Evolutionary conservation across 2,797 vertebrate species (phyloP).

Genomic region (Acomys russatus): DNA sequence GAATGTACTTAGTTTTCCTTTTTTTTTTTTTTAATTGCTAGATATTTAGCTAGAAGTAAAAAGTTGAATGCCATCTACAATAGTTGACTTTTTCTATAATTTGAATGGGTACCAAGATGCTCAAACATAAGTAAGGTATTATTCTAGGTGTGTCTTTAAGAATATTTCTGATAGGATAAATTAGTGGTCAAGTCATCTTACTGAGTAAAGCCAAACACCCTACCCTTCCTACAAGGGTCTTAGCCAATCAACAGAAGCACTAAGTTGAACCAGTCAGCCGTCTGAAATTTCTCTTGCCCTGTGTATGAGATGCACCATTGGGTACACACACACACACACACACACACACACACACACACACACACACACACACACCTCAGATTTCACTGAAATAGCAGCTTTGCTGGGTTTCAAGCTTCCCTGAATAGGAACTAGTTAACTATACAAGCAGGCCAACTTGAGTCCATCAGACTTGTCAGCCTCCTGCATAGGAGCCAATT

Average conservation of each 20-base stretch:
- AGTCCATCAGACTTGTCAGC: background rate
- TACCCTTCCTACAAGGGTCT: background rate
- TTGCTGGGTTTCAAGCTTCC: background rate
- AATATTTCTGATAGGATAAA: background rate
- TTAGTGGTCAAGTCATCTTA: background rate
- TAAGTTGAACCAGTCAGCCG: background rate
- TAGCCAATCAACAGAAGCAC: background rate
- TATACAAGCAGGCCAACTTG: background rate
- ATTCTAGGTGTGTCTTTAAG: background rate
- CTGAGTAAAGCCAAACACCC: background rate
- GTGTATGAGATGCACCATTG: background rate
- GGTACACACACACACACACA: too few species aligned
- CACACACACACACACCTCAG: background rate
- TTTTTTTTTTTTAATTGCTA: too few species aligned
- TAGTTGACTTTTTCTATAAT: background rate
- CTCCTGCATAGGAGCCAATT: background rate
- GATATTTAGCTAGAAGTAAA: conserved; percentile 32
- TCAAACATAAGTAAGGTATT: background rate
- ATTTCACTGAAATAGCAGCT: background rate
- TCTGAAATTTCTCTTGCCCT: background rate
- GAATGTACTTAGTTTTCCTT: background rate
- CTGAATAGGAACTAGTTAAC: background rate
- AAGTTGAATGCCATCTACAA: background rate
- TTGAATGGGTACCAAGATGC: background rate
- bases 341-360: too few species aligned